Evolutionary conservation across 2,797 vertebrate genomes (phyloP).

Genomic region (Aselliscus stoliczkanus): DNA sequence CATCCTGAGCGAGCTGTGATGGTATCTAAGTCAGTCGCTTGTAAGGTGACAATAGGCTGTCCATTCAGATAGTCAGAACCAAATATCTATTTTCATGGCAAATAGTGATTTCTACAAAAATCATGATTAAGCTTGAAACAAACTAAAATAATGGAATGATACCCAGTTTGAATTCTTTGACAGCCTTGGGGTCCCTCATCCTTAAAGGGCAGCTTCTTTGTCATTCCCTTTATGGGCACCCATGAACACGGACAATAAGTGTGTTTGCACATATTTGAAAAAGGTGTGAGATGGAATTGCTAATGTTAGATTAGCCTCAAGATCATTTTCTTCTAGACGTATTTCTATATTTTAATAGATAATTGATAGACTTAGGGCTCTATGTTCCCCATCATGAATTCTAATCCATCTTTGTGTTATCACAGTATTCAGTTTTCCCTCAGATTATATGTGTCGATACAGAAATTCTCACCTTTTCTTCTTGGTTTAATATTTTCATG

Average conservation of each 20-base stretch:
- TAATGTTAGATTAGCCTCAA: not conserved
- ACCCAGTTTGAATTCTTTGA: not conserved
- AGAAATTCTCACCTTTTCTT: not conserved
- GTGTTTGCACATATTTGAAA: not conserved
- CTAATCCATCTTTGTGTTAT: not conserved
- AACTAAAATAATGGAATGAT: not conserved
- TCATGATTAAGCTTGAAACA: not conserved
- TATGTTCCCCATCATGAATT: not conserved
- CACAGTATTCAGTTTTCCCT: not conserved
- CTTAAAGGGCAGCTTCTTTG: not conserved
- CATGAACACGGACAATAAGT: too few species aligned
- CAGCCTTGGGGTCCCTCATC: not conserved
- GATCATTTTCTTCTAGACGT: not conserved
- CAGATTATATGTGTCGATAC: not conserved
- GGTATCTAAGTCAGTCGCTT: not conserved
- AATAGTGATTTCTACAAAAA: not conserved
- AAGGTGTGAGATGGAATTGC: not conserved
- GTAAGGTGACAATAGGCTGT: not conserved
- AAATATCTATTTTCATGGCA: rapidly evolving
- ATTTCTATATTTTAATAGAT: not conserved
- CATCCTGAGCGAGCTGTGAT: not conserved
- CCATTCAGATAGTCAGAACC: not conserved
- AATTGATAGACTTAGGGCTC: not conserved
- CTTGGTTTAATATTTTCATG: not conserved
- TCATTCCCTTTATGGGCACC: not conserved